Evolutionary conservation across 1,140 invertebrate species (phyloP).

Genomic region (Drosophila nigrodunni): DNA sequence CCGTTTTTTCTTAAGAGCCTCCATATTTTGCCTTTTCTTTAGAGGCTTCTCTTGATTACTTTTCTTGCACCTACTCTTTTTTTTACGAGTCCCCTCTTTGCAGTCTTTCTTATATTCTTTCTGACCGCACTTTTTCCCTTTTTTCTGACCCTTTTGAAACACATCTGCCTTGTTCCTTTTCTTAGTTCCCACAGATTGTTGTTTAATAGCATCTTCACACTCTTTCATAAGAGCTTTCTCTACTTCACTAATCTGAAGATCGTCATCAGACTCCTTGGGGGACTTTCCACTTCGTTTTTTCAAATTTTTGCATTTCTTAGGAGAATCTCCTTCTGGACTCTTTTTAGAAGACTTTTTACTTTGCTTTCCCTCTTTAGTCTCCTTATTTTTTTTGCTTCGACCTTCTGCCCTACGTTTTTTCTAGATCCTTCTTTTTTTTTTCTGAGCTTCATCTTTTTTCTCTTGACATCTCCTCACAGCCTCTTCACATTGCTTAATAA

Average conservation of each 20-base stretch:
- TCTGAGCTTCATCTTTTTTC: neutral
- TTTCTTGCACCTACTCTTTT: constrained; percentile 1
- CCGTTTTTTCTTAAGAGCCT: neutral
- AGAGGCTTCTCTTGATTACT: neutral
- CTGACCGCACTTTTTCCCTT: constrained; percentile 51
- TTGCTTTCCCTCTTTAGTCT: neutral
- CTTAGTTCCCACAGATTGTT: neutral
- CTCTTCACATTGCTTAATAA: neutral
- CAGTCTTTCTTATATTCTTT: constrained; percentile 32
- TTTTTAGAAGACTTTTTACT: neutral
- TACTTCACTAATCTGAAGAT: neutral
- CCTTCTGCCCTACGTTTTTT: neutral
- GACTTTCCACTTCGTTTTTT: neutral
- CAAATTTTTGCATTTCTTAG: neutral
- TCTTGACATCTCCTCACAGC: neutral
- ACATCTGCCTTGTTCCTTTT: neutral
- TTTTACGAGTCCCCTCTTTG: neutral
- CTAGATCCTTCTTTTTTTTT: neutral
- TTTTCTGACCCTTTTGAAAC: neutral
- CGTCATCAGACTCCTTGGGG: neutral
- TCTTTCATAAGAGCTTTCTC: constrained; percentile 5
- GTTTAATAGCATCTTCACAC: neutral
- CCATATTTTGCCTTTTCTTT: constrained; percentile 12
- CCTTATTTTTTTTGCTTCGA: too few relatives aligned
- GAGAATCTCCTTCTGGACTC: neutral